These are phyloP conservation scores for Anoplophora glabripennis DNA, from an alignment of 1,140 invertebrate genomes.

Conservation along the genomic window DNA sequence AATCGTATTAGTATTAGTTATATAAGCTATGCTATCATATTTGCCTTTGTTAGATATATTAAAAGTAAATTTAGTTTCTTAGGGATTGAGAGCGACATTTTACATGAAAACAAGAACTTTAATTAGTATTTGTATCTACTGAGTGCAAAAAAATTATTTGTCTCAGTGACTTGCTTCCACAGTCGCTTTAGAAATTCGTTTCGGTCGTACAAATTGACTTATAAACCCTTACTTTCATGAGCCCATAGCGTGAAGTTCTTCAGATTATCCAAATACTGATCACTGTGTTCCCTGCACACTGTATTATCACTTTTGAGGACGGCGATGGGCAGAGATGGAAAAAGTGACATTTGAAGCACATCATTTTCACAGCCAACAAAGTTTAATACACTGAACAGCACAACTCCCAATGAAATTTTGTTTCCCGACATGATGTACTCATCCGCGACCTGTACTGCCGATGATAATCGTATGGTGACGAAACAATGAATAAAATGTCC, in stretches of 20 bases:
- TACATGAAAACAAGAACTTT: too few species aligned
- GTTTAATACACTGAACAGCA: not conserved
- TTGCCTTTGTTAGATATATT: too few species aligned
- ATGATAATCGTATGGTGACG: not conserved
- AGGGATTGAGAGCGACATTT: too few species aligned
- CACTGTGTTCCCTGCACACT: slow-evolving; percentile 33
- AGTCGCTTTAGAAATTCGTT: too few species aligned
- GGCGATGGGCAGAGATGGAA: slow-evolving; percentile 34
- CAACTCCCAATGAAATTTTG: not conserved
- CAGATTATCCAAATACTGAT: slow-evolving; percentile 34
- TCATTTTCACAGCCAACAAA: slow-evolving; percentile 4
- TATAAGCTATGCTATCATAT: too few species aligned
- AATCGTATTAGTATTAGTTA: too few species aligned
- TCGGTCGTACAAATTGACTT: too few species aligned
- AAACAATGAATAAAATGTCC: not conserved
- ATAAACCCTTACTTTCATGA: slow-evolving; percentile 35
- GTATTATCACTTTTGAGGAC: slow-evolving; percentile 29
- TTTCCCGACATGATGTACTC: too few species aligned
- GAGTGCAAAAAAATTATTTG: too few species aligned
- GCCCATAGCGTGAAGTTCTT: slow-evolving; percentile 40
- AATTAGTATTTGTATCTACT: too few species aligned
- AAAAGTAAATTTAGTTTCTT: too few species aligned
- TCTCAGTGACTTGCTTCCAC: too few species aligned
- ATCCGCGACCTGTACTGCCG: not conserved
- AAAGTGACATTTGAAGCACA: slow-evolving; percentile 13